Percentiles rank a stretch among this genome's conserved stretches.
phyloP scores from a whole-genome alignment of 2,888 invertebrate species.

The Gandaritis pyraliata region DNA sequence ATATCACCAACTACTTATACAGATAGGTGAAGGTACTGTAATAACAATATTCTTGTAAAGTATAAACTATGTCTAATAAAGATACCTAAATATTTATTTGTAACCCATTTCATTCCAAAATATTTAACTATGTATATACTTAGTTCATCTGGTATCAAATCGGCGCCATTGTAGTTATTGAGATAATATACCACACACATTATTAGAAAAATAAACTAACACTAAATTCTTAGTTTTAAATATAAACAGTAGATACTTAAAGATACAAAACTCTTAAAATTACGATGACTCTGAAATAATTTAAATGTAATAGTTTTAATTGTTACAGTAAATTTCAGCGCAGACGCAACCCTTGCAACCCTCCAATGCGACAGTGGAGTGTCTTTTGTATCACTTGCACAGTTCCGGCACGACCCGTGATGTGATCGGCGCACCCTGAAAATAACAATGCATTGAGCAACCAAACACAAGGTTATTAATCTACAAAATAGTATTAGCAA shows the following conservation, averaged over 20 bases:
- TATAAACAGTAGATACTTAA: background rate
- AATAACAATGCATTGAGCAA: slow-evolving; percentile 14
- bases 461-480: background rate
- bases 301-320: slow-evolving; percentile 15
- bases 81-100: background rate
- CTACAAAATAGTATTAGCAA: background rate
- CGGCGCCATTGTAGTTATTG: slow-evolving; percentile 10
- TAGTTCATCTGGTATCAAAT: slow-evolving; percentile 17
- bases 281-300: slow-evolving; percentile 13
- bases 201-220: slow-evolving; percentile 4
- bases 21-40: background rate
- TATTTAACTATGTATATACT: slow-evolving; percentile 4
- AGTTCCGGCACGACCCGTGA: background rate
- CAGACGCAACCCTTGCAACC: slow-evolving; percentile 2
- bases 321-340: slow-evolving; percentile 3
- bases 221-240: background rate
- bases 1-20: no score
- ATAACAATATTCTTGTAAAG: background rate
- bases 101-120: background rate
- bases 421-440: slow-evolving; percentile 10
- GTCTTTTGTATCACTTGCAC: slow-evolving; percentile 5
- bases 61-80: background rate
- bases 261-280: slow-evolving; percentile 19
- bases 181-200: slow-evolving; percentile 1
- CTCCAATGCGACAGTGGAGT: slow-evolving; percentile 8